Percentiles rank a stretch among this genome's conserved stretches.
Conservation (phyloP, 37 sponge, comb jelly and placozoan genomes). For the Ianthella basta region DNA sequence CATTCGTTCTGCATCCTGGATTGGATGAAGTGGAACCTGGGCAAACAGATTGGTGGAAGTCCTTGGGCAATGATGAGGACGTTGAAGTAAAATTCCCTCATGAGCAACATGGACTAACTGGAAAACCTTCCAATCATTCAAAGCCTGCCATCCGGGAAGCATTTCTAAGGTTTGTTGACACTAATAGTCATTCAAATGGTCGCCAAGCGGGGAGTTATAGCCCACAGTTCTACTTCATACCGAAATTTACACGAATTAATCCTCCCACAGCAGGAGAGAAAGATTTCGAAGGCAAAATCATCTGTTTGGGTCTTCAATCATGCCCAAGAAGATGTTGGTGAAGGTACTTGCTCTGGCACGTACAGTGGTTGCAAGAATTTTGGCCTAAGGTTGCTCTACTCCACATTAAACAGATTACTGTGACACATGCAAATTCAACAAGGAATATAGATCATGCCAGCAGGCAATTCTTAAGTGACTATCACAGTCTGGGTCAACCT, state of each 20-base stretch:
- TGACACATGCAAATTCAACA: slow-evolving; percentile 33
- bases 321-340: too few species aligned
- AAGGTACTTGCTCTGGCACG: too few species aligned
- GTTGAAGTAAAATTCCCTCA: slow-evolving; percentile 48
- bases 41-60: slow-evolving; percentile 22
- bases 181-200: slow-evolving; percentile 51
- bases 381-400: slow-evolving; percentile 26
- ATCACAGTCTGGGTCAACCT: slow-evolving; percentile 39
- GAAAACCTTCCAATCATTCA: slow-evolving; percentile 33
- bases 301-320: slow-evolving; percentile 45
- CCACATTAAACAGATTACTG: slow-evolving; percentile 46
- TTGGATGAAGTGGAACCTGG: slow-evolving; percentile 47
- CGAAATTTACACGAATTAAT: slow-evolving; percentile 25
- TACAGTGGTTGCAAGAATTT: slow-evolving; percentile 43
- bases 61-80: slow-evolving; percentile 39
- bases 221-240: slow-evolving; percentile 47
- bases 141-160: slow-evolving; percentile 18
- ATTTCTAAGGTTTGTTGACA: slow-evolving; percentile 66
- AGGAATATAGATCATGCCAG: slow-evolving; percentile 3
- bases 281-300: slow-evolving; percentile 16
- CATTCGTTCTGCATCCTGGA: slow-evolving; percentile 75
- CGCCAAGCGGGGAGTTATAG: slow-evolving; percentile 50
- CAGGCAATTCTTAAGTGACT: slow-evolving; percentile 30
- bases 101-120: slow-evolving; percentile 33
- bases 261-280: slow-evolving; percentile 12